Conservation (phyloP, 2,888 invertebrate genomes). For the Calameuta idolon region DNA sequence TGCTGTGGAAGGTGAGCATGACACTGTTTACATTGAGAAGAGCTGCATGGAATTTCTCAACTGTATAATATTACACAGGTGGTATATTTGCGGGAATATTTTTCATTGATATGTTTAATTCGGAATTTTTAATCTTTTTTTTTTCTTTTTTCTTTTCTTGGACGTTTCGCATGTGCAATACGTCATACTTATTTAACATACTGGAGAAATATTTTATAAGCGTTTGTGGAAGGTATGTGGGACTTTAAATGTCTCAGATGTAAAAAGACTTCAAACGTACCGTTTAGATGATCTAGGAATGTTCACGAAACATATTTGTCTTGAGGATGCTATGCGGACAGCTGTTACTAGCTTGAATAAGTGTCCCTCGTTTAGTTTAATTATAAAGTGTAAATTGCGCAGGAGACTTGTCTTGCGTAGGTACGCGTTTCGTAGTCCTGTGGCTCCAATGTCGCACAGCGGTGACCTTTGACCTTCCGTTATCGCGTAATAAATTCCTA, state of each 20-base stretch:
- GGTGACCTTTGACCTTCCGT: neutral
- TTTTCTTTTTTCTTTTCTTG: no score
- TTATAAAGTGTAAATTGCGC: neutral
- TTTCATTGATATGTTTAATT: neutral
- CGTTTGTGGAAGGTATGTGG: neutral
- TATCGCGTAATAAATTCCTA: neutral
- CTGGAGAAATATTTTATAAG: neutral
- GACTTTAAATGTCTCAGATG: neutral
- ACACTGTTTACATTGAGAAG: conserved; percentile 1
- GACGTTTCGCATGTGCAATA: neutral
- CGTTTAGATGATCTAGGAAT: neutral
- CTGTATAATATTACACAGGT: no score
- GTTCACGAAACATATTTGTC: neutral
- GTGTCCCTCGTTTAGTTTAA: neutral
- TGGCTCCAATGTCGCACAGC: neutral
- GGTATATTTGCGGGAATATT: no score
- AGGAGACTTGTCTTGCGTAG: neutral
- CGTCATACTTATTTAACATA: neutral
- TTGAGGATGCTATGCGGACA: no score
- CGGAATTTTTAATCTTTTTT: neutral
- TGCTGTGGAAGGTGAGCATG: conserved; percentile 53
- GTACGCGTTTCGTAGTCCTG: neutral
- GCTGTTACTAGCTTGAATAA: neutral
- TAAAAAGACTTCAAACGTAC: neutral
- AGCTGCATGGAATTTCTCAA: neutral